A percentile compares a stretch with the other conserved stretches of the same genome.
phyloP scores from a whole-genome alignment of 2,113 vertebrate genomes.

The Cynocephalus volans region DNA sequence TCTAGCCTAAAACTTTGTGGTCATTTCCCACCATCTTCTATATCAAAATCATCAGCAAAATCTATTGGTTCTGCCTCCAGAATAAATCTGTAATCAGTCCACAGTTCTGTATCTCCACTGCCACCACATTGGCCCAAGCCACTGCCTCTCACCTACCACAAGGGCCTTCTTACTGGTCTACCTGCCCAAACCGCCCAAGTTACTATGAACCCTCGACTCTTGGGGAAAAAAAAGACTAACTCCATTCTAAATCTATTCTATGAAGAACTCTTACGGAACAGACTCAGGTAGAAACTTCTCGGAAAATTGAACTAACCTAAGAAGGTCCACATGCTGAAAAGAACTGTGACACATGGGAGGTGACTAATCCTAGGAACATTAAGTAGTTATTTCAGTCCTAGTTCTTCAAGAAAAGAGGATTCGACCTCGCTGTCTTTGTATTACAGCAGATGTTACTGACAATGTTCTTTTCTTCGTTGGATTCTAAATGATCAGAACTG shows the following conservation, averaged over 20 bases:
- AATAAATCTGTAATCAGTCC: not conserved
- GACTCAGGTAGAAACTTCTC: too few species aligned
- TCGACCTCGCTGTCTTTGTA: not conserved
- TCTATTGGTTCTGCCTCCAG: not conserved
- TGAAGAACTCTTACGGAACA: not conserved
- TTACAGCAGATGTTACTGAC: slow-evolving; percentile 26
- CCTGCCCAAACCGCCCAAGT: not conserved
- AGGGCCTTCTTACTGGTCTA: not conserved
- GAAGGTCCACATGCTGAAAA: slow-evolving; percentile 19
- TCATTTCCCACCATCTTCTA: slow-evolving; percentile 13
- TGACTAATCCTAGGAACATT: slow-evolving; percentile 8
- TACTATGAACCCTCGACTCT: not conserved
- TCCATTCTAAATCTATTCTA: not conserved
- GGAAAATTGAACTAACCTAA: slow-evolving; percentile 30
- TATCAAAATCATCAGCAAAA: not conserved
- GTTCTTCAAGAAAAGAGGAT: slow-evolving; percentile 41
- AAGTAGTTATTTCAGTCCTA: not conserved
- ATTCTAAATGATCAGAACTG: slow-evolving; percentile 69
- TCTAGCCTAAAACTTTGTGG: not conserved
- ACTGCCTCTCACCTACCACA: not conserved
- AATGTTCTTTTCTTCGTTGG: slow-evolving; percentile 72
- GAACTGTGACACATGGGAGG: not conserved
- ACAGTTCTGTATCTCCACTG: not conserved
- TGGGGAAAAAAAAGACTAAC: not conserved
- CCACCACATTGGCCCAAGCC: not conserved